phyloP scores from a whole-genome alignment of 1,140 invertebrate genomes.

The Bombyx mandarina region DNA sequence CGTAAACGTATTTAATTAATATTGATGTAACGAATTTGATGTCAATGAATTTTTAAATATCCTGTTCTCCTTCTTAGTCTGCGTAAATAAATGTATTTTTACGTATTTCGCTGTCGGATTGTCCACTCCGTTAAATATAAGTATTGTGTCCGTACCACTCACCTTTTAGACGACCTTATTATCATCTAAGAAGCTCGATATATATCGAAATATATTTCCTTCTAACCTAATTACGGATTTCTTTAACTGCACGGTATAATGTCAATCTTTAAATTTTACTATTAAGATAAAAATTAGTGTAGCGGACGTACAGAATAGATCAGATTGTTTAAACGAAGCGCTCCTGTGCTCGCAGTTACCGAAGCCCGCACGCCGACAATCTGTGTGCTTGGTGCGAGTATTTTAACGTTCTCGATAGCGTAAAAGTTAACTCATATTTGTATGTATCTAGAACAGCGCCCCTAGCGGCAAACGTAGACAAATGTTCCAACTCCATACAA shows the following conservation, averaged over 20 bases:
- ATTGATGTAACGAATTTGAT: constrained; percentile 20
- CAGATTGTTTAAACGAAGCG: too few relatives aligned
- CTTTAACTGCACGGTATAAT: constrained; percentile 38
- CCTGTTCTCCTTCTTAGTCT: constrained; percentile 33
- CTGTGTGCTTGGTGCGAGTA: too few relatives aligned
- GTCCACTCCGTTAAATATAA: constrained; percentile 31
- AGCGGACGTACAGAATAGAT: constrained; percentile 24
- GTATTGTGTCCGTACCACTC: constrained; percentile 40
- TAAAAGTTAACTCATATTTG: too few relatives aligned
- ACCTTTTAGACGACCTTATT: constrained; percentile 22
- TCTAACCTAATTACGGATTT: constrained; percentile 12
- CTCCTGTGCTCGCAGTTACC: too few relatives aligned
- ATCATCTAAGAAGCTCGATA: constrained; percentile 13
- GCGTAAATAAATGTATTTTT: constrained; percentile 26
- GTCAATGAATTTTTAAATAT: constrained; percentile 31
- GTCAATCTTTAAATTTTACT: constrained; percentile 48
- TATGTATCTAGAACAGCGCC: too few relatives aligned
- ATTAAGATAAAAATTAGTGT: constrained; percentile 43
- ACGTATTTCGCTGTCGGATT: constrained; percentile 42
- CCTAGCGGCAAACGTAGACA: too few relatives aligned
- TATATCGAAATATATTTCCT: constrained; percentile 13
- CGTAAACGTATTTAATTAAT: constrained; percentile 19
- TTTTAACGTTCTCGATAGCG: too few relatives aligned
- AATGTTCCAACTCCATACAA: too few relatives aligned
- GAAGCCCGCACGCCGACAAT: too few relatives aligned